Evolutionary conservation across 2,888 invertebrate species (phyloP).

Genomic region (Diaprepes abbreviatus): DNA sequence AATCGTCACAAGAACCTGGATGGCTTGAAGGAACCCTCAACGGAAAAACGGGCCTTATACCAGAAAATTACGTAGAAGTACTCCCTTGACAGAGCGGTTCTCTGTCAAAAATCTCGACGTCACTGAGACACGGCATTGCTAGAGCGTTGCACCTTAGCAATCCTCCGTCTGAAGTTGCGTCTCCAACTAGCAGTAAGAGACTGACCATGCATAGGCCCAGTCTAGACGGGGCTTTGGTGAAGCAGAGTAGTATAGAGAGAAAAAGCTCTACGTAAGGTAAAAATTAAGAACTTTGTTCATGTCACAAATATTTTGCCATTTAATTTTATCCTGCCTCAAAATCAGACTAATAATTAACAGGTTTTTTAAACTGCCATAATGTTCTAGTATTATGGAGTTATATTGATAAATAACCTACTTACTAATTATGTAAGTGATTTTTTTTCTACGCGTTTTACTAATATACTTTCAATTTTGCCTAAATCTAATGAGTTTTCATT

Average conservation of each 20-base stretch:
- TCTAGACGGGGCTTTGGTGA: constrained; percentile 59
- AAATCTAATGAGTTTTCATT: no score
- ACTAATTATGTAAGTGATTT: no score
- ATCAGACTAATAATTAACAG: no score
- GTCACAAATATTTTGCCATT: neutral
- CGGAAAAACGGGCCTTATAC: constrained; percentile 93
- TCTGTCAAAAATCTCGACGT: constrained; percentile 63
- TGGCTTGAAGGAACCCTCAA: constrained; percentile 97
- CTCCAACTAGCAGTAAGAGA: constrained; percentile 46
- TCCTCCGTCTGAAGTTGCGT: constrained; percentile 52
- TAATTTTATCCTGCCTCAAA: neutral
- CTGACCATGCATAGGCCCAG: constrained; percentile 62
- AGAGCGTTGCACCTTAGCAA: constrained; percentile 63
- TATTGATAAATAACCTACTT: no score
- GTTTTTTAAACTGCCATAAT: no score
- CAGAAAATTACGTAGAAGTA: constrained; percentile 96
- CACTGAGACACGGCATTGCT: constrained; percentile 62
- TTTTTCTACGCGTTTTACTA: no score
- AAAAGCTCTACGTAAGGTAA: constrained; percentile 62
- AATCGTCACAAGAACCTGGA: constrained; percentile 93
- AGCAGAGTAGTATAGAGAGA: constrained; percentile 60
- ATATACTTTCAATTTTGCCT: no score
- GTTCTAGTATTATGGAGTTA: no score
- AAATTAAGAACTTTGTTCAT: neutral
- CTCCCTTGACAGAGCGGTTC: constrained; percentile 74